Evolutionary conservation across 2,113 vertebrate species (phyloP).

Genomic region (Phylloscopus trochiloides): DNA sequence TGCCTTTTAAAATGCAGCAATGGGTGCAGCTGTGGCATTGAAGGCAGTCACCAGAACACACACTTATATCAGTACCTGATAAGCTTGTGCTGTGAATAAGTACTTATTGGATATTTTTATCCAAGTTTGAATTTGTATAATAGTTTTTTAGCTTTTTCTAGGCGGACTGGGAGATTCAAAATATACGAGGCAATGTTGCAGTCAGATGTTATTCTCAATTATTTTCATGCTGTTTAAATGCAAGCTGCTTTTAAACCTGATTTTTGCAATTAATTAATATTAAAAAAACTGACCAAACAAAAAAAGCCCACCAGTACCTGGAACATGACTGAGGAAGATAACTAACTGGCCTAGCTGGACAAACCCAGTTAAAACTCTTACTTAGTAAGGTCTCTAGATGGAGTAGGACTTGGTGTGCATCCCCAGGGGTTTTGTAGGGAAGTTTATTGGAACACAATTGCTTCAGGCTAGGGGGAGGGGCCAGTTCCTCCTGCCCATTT

Average conservation of each 20-base stretch:
- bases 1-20: neutral
- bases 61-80: neutral
- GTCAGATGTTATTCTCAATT: neutral
- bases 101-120: neutral
- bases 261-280: neutral
- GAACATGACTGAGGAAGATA: neutral
- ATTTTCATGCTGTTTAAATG: neutral
- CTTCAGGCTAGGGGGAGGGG: neutral
- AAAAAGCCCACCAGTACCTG: neutral
- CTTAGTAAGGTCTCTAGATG: neutral
- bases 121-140: conserved; percentile 2
- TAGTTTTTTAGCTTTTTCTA: conserved; percentile 9
- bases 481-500: neutral
- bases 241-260: neutral
- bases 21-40: neutral
- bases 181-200: neutral
- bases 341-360: neutral
- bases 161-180: neutral
- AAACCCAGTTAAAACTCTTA: neutral
- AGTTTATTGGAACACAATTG: neutral
- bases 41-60: neutral
- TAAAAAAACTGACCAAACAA: neutral
- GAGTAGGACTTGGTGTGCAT: neutral
- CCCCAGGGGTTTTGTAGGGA: neutral
- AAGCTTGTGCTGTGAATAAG: neutral